Percentiles rank a stretch among this genome's conserved stretches.
These are phyloP conservation scores for Takifugu rubripes DNA, from an alignment of 2,797 vertebrate species.

Conservation along the genomic window DNA sequence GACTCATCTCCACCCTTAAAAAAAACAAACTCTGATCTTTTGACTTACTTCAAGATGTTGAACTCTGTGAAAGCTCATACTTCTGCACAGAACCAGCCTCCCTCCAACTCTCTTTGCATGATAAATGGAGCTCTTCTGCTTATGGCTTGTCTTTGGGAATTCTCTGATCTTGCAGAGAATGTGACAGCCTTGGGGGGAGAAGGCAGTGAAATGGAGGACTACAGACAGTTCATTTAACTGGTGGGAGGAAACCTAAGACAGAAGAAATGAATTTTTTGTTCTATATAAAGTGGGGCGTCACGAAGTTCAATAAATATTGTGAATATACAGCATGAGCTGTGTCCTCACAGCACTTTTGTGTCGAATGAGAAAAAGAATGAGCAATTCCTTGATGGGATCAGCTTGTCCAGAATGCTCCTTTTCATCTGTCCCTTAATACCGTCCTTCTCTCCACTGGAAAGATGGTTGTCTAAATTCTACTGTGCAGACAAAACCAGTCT, in stretches of 20 bases:
- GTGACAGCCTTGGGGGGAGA: slow-evolving; percentile 13
- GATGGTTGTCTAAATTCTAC: no score
- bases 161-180: slow-evolving; percentile 31
- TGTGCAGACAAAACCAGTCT: no score
- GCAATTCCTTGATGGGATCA: no score
- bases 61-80: slow-evolving; percentile 9
- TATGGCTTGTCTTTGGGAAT: slow-evolving; percentile 12
- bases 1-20: slow-evolving; percentile 4
- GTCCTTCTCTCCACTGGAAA: neutral
- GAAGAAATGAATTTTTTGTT: slow-evolving; percentile 11
- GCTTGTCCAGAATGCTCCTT: neutral
- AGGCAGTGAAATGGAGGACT: slow-evolving; percentile 23
- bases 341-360: neutral
- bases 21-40: slow-evolving; percentile 19
- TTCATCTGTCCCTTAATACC: neutral
- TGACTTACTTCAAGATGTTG: slow-evolving; percentile 14
- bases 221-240: slow-evolving; percentile 16
- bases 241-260: slow-evolving; percentile 20
- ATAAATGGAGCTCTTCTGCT: slow-evolving; percentile 21
- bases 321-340: neutral
- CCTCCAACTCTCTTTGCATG: slow-evolving; percentile 14
- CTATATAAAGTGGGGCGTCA: slow-evolving; percentile 11
- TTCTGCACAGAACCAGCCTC: slow-evolving; percentile 17
- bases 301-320: slow-evolving; percentile 7
- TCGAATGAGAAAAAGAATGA: no score